Conservation (phyloP, 2,113 vertebrate genomes). For the Tapirus terrestris region DNA sequence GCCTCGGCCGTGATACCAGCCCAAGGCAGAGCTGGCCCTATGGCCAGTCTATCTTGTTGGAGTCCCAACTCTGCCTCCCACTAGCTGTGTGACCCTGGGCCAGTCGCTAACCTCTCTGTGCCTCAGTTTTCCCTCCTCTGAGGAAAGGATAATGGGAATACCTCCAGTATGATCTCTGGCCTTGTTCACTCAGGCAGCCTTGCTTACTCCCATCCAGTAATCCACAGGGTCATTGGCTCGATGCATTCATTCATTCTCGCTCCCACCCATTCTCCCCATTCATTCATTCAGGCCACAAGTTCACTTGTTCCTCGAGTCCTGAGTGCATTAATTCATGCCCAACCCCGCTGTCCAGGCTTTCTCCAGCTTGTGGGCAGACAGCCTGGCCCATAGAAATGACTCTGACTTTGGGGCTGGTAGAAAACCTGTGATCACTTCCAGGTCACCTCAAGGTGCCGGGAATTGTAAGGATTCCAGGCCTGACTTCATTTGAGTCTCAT, state of each 20-base stretch:
- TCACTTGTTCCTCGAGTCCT: no score
- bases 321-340: background rate
- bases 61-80: background rate
- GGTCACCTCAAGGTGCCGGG: background rate
- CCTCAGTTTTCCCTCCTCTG: background rate
- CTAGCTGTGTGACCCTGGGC: background rate
- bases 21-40: background rate
- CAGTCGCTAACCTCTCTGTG: background rate
- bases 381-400: background rate
- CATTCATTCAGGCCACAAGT: background rate
- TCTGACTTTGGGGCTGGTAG: background rate
- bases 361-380: background rate
- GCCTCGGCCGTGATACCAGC: rapidly evolving
- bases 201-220: background rate
- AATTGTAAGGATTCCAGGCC: background rate
- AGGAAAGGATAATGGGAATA: background rate
- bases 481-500: background rate
- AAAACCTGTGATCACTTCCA: background rate
- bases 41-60: background rate
- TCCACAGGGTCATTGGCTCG: background rate
- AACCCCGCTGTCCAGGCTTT: rapidly evolving
- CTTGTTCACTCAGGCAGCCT: background rate
- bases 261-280: background rate
- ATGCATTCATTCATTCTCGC: background rate
- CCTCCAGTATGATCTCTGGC: background rate